Evolutionary conservation across 2,797 vertebrate species (phyloP), one percentile per base, ranked within the genome.

Genomic region (Malacoctenus gilli): DNA sequence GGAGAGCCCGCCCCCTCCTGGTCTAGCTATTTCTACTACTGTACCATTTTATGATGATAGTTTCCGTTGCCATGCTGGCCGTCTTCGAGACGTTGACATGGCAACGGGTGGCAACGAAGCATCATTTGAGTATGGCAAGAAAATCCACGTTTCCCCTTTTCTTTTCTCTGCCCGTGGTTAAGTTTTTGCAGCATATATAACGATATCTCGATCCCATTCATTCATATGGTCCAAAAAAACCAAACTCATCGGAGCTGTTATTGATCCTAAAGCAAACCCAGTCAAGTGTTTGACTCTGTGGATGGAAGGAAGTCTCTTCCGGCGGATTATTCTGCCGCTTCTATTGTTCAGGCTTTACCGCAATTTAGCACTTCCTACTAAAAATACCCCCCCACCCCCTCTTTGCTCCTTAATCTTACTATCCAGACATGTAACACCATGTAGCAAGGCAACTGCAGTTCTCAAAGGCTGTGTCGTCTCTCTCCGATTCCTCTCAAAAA

Each of bases 1-100:
- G 96, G 95, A 95, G 97, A 98, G 91, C 96, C 95, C 72, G 85
- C 96, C 94, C 95, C 97, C 90, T 95, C 97, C 78, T 98, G 97
- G 97, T 98, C 97, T 98, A 99, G 96, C 91, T 99, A 99, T 98
- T 95, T 99, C 89, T 98, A 98, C 95, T 98, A 99, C 92, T 99
- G 97, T 96, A 98, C 97, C 92, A 98, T 99, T 98, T 99, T 99
- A 99, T 99, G 97, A 99, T 99, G 95, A 96, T 98, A 95, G 96
- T 97, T 98, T 98, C 97, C 96, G 96, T 98, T 99, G 96, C 93
- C 93, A 85, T 92, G 94, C 79, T 87, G 90, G 84, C 85, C 72
- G 68, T 90, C 89, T 90, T 75, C 75, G 61, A 72, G 88, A 91
- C 88, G 89, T 89, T 91, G 89, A 91, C 93, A 64, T 95, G 96